Base-by-base conservation (phyloP, 2,888 invertebrate species). In the Stenchaetothrips biformis region DNA sequence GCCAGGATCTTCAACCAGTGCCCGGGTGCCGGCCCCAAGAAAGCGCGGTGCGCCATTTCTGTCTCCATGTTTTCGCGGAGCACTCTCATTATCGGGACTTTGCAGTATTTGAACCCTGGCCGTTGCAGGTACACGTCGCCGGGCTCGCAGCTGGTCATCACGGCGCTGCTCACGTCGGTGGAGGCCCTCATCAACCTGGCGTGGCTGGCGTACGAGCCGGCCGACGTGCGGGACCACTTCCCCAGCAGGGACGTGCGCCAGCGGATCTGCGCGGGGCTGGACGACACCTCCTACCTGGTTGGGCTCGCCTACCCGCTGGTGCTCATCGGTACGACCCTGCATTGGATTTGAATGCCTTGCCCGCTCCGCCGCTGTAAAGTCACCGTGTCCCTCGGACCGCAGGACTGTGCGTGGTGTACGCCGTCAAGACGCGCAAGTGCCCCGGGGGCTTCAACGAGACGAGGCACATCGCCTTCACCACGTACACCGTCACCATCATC, bases 381-480 rank as follows among this genome's bases (percentile, higher is more conserved):
- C 4, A 48, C 49, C 21, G 9, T 48, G 16, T 48, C 81, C 47
- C 7, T 77, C 59, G 53, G 8, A 78, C 83, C 82, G 2, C 84
- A 86, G 86, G 85, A 3, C 84, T 87, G 67, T 90, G 90, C 84
- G 89, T 89, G 0, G 85, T 89, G 13, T 90, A 89, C 84, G 90
- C 90, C 21, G 86, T 90, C 81, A 89, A 89, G 84, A 90, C 90
- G 9, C 84, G 90, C 79, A 90, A 90, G 83, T 89, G 89, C 82
- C 90, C 90, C 0, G 90, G 89, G 81, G 90, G 90, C 1, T 90
- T 90, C 85, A 90, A 90, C 85, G 90, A 90, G 85, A 88, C 90
- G 0, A 86, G 89, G 13, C 88, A 88, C 84, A 89, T 90, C 81
- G 89, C 89, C 8, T 90, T 90, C 84, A 89, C 89, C 18, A 89